These are phyloP conservation scores for Notolepis coatsorum DNA, from an alignment of 2,797 vertebrate genomes.

Conservation along the genomic window DNA sequence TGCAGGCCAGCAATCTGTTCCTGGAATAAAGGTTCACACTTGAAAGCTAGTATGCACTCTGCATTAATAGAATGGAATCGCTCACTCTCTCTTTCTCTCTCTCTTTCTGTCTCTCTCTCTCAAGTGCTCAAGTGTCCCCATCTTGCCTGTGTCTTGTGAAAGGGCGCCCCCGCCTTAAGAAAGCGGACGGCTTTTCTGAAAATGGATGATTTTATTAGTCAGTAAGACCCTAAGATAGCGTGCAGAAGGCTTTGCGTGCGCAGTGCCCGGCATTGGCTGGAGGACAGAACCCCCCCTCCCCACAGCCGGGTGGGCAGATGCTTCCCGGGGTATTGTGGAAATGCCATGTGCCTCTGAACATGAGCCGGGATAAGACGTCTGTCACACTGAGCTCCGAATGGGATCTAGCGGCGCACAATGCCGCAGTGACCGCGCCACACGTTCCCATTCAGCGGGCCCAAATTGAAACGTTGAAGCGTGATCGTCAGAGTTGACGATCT, in stretches of 20 bases:
- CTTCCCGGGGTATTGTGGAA: slow-evolving; percentile 22
- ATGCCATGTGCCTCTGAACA: slow-evolving; percentile 47
- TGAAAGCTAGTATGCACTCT: slow-evolving; percentile 33
- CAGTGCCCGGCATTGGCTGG: slow-evolving; percentile 34
- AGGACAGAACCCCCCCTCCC: slow-evolving; percentile 54
- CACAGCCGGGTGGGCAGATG: slow-evolving; percentile 61
- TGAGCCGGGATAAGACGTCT: slow-evolving; percentile 55
- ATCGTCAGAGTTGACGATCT: not conserved
- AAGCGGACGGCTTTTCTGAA: slow-evolving; percentile 33
- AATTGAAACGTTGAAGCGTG: not conserved
- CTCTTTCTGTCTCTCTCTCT: not conserved
- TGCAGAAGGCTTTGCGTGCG: slow-evolving; percentile 61
- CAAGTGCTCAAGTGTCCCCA: not conserved
- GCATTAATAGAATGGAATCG: not conserved
- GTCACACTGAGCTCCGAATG: slow-evolving; percentile 43
- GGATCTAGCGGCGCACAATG: slow-evolving; percentile 25
- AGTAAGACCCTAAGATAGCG: slow-evolving; percentile 44
- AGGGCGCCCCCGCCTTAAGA: slow-evolving; percentile 13
- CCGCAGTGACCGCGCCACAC: slow-evolving; percentile 4
- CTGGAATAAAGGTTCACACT: slow-evolving; percentile 45
- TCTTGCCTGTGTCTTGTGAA: not conserved
- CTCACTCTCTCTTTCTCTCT: not conserved
- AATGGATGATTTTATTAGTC: slow-evolving; percentile 62
- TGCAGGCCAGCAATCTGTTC: slow-evolving; percentile 39
- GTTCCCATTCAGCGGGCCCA: slow-evolving; percentile 2